Base-by-base conservation (phyloP, 1,140 invertebrate genomes). In the Arctopsyche grandis region DNA sequence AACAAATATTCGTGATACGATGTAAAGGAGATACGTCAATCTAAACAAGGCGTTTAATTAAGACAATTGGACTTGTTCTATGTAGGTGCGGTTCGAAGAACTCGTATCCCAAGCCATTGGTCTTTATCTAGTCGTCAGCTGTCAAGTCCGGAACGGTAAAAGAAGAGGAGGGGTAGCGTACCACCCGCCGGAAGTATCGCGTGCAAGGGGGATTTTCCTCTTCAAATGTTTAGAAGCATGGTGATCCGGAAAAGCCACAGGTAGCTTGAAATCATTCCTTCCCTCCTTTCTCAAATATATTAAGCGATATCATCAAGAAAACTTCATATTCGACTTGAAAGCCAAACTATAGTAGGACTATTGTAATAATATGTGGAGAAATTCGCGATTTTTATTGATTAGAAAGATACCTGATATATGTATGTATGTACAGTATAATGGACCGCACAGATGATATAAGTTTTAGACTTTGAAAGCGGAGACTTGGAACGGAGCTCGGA, bases 151-250 rank as follows among this genome's bases (percentile, higher is more conserved):
- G n/a, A n/a, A n/a, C n/a, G n/a, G n/a, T n/a, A n/a, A n/a, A n/a
- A n/a, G n/a, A n/a, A n/a, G n/a, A n/a, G n/a, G n/a, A 38, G 7
- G 29, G 24, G 16, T 10, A 10, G 29, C 10, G 26, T 46, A 44
- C 29, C 69, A 14, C 69, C 38, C 14, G 48, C 9, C 71, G 71
- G 71, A 76, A 76, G 56, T 63, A 63, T 76, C 38, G 74, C 74
- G 74, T 76, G 74, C 43, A 46, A 38, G 21, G 16, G 3, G 16
- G 29, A 3, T 52, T 52, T 12, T 16, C 16, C 48, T 12, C 29
- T 38, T 38, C 29, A 38, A 38, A 38, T 38, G 29, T 38, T 38
- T 38, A 38, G 29, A 38, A 38, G 29, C 3, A 38, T 1, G 29
- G 29, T 38, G 16, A 69, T 26, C 29, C 73, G 56, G 38, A n/a